These are phyloP conservation scores for Scrobipalpa costella DNA, from an alignment of 2,888 invertebrate genomes.

Conservation along the genomic window DNA sequence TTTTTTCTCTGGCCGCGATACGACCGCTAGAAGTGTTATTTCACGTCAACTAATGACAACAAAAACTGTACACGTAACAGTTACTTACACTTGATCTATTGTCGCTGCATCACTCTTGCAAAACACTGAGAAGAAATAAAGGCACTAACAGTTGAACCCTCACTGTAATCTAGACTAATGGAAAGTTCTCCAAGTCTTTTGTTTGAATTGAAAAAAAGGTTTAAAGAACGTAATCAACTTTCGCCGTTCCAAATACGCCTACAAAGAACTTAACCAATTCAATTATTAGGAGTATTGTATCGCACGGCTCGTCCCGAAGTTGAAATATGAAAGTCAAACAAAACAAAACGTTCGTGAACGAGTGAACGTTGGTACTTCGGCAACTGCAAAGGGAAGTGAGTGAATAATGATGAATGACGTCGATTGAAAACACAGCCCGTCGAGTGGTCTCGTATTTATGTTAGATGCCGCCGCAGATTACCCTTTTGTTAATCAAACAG, in stretches of 20 bases:
- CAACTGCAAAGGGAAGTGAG: slow-evolving; percentile 76
- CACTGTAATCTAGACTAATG: slow-evolving; percentile 29
- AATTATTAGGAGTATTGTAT: slow-evolving; percentile 65
- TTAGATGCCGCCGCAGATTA: slow-evolving; percentile 80
- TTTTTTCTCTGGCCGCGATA: slow-evolving; percentile 69
- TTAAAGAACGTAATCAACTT: slow-evolving; percentile 44
- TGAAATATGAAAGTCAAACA: slow-evolving; percentile 77
- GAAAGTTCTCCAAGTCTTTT: slow-evolving; percentile 19
- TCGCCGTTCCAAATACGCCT: slow-evolving; percentile 49
- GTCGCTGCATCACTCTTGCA: slow-evolving; percentile 7
- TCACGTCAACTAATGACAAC: slow-evolving; percentile 76
- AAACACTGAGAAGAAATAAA: slow-evolving; percentile 6
- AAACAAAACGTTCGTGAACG: slow-evolving; percentile 59
- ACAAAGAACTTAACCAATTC: slow-evolving; percentile 60
- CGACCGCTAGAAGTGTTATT: slow-evolving; percentile 63
- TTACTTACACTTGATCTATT: slow-evolving; percentile 42
- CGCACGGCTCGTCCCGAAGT: slow-evolving; percentile 59
- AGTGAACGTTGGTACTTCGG: slow-evolving; percentile 64
- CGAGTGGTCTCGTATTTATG: slow-evolving; percentile 72
- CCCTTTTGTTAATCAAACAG: slow-evolving; percentile 78
- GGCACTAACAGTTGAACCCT: slow-evolving; percentile 15
- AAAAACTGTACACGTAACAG: slow-evolving; percentile 55
- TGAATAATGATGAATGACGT: slow-evolving; percentile 78
- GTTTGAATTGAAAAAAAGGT: slow-evolving; percentile 23
- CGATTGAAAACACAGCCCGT: slow-evolving; percentile 75